phyloP scores from a whole-genome alignment of 1,140 invertebrate genomes.

The Mactra quadrangularis region DNA sequence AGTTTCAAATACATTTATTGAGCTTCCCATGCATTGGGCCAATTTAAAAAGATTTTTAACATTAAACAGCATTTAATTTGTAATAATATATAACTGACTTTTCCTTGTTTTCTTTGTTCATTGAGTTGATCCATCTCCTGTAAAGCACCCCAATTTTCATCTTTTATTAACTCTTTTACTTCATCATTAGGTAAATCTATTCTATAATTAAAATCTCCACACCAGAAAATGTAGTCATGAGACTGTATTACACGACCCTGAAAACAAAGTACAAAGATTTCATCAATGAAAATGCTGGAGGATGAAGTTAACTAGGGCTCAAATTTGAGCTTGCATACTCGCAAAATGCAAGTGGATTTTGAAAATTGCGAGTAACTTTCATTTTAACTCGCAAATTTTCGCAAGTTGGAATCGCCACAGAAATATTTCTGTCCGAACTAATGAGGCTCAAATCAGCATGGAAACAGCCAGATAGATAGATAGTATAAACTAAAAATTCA shows the following conservation, averaged over 20 bases:
- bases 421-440: too few relatives aligned
- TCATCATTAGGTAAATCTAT: conserved; percentile 98
- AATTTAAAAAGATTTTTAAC: too few relatives aligned
- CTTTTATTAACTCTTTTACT: conserved; percentile 92
- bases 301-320: neutral
- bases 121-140: conserved; percentile 95
- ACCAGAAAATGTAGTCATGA: conserved; percentile 99
- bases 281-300: neutral
- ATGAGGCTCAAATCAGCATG: too few relatives aligned
- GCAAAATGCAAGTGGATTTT: too few relatives aligned
- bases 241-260: conserved; percentile 93
- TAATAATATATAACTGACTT: conserved; percentile 76
- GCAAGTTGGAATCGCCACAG: too few relatives aligned
- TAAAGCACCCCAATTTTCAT: conserved; percentile 91
- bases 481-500: too few relatives aligned
- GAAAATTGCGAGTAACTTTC: too few relatives aligned
- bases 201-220: conserved; percentile 99
- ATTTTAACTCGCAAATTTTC: too few relatives aligned
- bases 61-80: too few relatives aligned
- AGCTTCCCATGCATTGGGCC: too few relatives aligned
- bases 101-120: conserved; percentile 84
- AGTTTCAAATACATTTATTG: too few relatives aligned
- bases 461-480: too few relatives aligned
- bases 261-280: conserved; percentile 54
- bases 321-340: neutral